These are phyloP conservation scores for Noctua fimbriata DNA, from an alignment of 2,888 invertebrate species.

Conservation along the genomic window DNA sequence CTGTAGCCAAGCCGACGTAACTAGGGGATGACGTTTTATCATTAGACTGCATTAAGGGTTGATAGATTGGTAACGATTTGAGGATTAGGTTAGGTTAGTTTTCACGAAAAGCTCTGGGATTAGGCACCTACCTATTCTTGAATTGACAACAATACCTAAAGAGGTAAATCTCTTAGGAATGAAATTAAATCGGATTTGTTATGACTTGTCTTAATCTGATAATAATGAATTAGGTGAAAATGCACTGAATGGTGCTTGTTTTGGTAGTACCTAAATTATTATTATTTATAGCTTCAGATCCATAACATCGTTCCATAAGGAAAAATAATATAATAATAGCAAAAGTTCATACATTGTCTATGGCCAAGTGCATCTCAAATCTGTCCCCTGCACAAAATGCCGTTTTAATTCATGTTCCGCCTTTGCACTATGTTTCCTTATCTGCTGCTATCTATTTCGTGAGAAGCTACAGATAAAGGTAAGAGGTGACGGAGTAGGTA, in stretches of 20 bases:
- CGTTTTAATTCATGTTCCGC: conserved; percentile 39
- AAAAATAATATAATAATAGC: not conserved
- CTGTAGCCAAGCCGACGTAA: conserved; percentile 74
- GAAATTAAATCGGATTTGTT: not conserved
- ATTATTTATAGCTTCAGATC: not conserved
- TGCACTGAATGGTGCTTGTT: not conserved
- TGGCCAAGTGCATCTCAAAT: not conserved
- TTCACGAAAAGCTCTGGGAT: not conserved
- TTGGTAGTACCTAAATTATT: not conserved
- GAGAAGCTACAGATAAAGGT: conserved; percentile 81
- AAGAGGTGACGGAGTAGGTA: conserved; percentile 55
- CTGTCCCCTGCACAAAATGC: not conserved
- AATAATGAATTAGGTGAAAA: not conserved
- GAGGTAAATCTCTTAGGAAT: not conserved
- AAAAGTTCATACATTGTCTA: not conserved
- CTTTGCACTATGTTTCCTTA: conserved; percentile 10
- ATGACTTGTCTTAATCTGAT: not conserved
- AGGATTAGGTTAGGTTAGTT: not conserved
- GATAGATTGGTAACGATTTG: conserved; percentile 25
- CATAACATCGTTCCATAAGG: not conserved
- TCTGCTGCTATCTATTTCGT: conserved; percentile 68
- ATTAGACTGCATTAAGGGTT: conserved; percentile 62
- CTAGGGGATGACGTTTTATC: conserved; percentile 78
- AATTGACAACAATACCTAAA: not conserved
- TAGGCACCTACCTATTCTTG: not conserved